Percentiles rank a stretch among this genome's conserved stretches.
phyloP scores from a whole-genome alignment of 1,140 invertebrate species.

The Lepidotrigona ventralis region DNA sequence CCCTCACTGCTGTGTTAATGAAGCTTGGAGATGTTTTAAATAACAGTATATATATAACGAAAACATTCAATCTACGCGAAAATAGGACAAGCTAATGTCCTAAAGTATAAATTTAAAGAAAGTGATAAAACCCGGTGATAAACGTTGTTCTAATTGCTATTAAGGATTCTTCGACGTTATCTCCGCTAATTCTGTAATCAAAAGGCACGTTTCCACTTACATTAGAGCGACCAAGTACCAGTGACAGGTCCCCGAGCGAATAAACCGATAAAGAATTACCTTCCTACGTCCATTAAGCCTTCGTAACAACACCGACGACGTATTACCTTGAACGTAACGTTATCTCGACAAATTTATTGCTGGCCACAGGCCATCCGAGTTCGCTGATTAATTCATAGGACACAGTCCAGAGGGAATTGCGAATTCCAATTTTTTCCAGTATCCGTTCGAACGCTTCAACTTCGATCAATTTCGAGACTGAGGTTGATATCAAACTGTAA shows the following conservation, averaged over 20 bases:
- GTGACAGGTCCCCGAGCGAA: neutral
- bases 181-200: neutral
- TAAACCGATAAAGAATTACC: neutral
- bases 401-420: too few relatives aligned
- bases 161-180: neutral
- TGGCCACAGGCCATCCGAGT: too few relatives aligned
- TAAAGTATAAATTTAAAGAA: neutral
- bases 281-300: neutral
- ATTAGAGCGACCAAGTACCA: neutral
- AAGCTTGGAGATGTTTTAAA: too few relatives aligned
- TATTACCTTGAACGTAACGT: neutral
- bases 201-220: neutral
- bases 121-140: neutral
- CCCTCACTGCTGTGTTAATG: too few relatives aligned
- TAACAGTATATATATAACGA: neutral
- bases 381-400: slow-evolving; percentile 29
- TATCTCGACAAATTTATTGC: slow-evolving; percentile 12
- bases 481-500: too few relatives aligned
- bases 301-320: neutral
- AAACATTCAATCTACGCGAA: neutral
- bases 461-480: neutral
- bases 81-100: neutral
- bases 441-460: neutral
- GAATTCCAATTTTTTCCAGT: neutral
- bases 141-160: neutral